Percentiles rank a stretch among this genome's conserved stretches.
phyloP scores from a whole-genome alignment of 2,797 vertebrate genomes.

The Danio jaintianensis region DNA sequence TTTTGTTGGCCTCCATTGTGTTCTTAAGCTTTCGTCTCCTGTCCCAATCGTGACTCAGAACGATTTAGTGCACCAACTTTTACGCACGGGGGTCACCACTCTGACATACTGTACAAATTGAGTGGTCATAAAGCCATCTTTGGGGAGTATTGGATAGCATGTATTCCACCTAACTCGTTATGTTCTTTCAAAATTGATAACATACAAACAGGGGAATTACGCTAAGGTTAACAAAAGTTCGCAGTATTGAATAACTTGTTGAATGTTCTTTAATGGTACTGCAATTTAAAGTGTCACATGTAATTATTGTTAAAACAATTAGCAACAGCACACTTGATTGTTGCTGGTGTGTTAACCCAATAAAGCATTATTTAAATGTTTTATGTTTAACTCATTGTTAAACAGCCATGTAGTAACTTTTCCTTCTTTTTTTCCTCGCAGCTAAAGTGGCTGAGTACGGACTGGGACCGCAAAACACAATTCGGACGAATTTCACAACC shows the following conservation, averaged over 20 bases:
- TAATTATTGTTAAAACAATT: not conserved
- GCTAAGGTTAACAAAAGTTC: slow-evolving; percentile 18
- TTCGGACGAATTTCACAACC: slow-evolving; percentile 96
- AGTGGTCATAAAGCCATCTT: slow-evolving; percentile 21
- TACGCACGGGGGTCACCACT: slow-evolving; percentile 9
- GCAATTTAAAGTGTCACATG: not conserved
- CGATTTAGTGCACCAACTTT: slow-evolving; percentile 44
- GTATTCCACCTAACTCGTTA: not conserved
- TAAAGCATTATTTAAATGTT: not conserved
- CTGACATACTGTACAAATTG: slow-evolving; percentile 46
- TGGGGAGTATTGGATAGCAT: slow-evolving; percentile 41
- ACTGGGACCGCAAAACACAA: slow-evolving; percentile 80
- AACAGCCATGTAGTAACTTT: not conserved
- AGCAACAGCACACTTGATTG: not conserved
- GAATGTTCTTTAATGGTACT: not conserved
- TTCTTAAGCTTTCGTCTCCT: slow-evolving; percentile 50
- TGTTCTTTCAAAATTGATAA: slow-evolving; percentile 15
- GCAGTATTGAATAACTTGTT: not conserved
- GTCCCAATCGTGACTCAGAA: slow-evolving; percentile 17
- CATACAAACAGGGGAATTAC: slow-evolving; percentile 16
- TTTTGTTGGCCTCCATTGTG: slow-evolving; percentile 49
- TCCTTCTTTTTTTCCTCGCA: slow-evolving; percentile 63
- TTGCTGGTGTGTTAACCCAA: not conserved
- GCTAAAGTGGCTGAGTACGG: slow-evolving; percentile 87
- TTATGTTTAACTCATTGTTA: slow-evolving; percentile 24